Base-by-base conservation (phyloP, 2,888 invertebrate genomes). In the Euzophera pinguis region DNA sequence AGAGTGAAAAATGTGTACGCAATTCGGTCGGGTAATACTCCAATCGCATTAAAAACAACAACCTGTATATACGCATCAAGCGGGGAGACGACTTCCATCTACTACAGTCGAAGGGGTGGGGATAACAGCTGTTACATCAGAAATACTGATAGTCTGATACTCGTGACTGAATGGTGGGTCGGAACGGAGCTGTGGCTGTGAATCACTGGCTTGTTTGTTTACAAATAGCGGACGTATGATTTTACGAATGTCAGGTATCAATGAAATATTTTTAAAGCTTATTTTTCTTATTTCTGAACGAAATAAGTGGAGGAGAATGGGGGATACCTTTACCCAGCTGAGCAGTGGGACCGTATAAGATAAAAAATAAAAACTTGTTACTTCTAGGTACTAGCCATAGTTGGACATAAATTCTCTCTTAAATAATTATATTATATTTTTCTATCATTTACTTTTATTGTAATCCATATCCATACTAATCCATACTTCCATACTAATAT, bases 21-120 rank as follows among this genome's bases (percentile, higher is more conserved):
- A 69, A 79, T 62, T 76, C 49, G 45, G 67, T 54, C 65, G 78
- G 37, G 34, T 81, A 62, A 67, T 55, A 75, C 49, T 1, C 8
- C n/a, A 4, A 3, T 1, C 2, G n/a, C 1, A 0, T 3, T 16
- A 52, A 57, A 63, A 66, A 64, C 67, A 81, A 49, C 84, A 78
- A 50, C 75, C 81, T 83, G 80, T 85, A 78, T 39, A 54, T 39
- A 41, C 22, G 47, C 32, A 38, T 50, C 53, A 27, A 50, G 52
- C 49, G 55, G 53, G 55, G 52, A 49, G 34, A 52, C 41, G 45
- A 52, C 49, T 27, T 47, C 42, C 13, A 53, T 48, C 8, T 27
- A 22, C 9, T n/a, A 16, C 9, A 4, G 3, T 10, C 13, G 32
- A 3, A 10, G 13, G 34, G 52, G 14, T 37, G 57, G 47, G 47